phyloP scores from a whole-genome alignment of 2,888 invertebrate species.

The Drosophila rellima region DNA sequence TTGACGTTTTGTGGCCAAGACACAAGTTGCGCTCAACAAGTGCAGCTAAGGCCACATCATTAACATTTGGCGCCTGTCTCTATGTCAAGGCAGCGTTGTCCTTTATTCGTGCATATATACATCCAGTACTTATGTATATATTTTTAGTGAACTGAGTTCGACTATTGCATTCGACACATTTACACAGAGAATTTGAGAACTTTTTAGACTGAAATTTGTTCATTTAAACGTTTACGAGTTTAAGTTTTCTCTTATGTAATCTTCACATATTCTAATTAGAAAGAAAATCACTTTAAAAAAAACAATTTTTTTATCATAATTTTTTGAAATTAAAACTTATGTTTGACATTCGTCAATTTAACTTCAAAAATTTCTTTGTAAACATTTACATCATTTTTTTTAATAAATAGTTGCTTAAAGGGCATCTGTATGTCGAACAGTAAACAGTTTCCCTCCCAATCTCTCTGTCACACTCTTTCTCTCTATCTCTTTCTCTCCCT shows the following conservation, averaged over 20 bases:
- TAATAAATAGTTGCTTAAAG: no score
- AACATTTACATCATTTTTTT: no score
- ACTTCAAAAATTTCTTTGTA: no score
- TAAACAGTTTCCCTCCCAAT: no score
- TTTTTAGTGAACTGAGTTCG: background rate
- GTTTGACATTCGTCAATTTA: no score
- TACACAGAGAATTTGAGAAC: constrained; percentile 43
- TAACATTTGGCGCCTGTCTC: constrained; percentile 63
- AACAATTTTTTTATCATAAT: no score
- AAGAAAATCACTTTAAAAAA: no score
- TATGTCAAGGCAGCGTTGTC: constrained; percentile 59
- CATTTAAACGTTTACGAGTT: no score
- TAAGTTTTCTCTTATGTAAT: no score
- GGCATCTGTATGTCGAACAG: constrained; percentile 9
- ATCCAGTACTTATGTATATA: background rate
- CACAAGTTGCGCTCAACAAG: constrained; percentile 65
- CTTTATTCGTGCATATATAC: background rate
- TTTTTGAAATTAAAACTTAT: no score
- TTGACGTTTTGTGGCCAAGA: constrained; percentile 41
- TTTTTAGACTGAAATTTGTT: background rate
- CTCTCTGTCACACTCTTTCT: no score
- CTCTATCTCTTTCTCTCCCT: background rate
- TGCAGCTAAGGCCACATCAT: constrained; percentile 75
- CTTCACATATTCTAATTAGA: background rate
- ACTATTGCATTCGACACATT: constrained; percentile 23